A percentile compares a stretch with the other conserved stretches of the same genome.
Evolutionary conservation across 2,888 invertebrate genomes (phyloP).

Genomic region (Cactoblastis cactorum): DNA sequence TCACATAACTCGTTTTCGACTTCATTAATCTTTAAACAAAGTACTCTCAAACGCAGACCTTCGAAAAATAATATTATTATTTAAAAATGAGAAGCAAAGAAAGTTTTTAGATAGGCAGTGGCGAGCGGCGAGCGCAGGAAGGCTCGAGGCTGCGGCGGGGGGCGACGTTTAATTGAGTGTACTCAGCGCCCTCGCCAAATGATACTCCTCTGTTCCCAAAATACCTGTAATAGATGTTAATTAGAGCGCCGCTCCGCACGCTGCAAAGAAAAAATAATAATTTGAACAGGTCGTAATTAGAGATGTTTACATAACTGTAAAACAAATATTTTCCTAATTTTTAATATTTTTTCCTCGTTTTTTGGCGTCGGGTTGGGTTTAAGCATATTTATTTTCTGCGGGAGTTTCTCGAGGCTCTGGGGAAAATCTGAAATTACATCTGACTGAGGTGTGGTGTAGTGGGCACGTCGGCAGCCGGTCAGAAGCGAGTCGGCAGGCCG

Average conservation of each 20-base stretch:
- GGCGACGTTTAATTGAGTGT: slow-evolving; percentile 72
- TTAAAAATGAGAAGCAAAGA: neutral
- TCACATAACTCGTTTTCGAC: neutral
- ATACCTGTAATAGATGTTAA: slow-evolving; percentile 78
- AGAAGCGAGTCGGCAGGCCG: slow-evolving; percentile 13
- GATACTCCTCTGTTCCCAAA: slow-evolving; percentile 72
- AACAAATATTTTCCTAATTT: slow-evolving; percentile 78
- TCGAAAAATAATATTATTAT: neutral
- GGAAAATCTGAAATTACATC: slow-evolving; percentile 69
- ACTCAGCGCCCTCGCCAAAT: slow-evolving; percentile 74
- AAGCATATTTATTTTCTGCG: slow-evolving; percentile 73
- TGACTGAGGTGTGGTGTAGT: slow-evolving; percentile 39
- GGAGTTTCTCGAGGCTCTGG: slow-evolving; percentile 56
- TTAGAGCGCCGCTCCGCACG: slow-evolving; percentile 64
- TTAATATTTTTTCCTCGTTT: slow-evolving; percentile 69
- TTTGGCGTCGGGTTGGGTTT: slow-evolving; percentile 65
- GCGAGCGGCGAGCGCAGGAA: neutral
- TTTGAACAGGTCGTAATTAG: slow-evolving; percentile 78
- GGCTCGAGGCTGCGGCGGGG: slow-evolving; percentile 25
- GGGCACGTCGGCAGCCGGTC: slow-evolving; percentile 16
- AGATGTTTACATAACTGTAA: slow-evolving; percentile 77
- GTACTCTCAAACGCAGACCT: neutral
- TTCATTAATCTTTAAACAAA: neutral
- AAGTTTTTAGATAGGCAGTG: neutral
- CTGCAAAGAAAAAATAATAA: slow-evolving; percentile 72